Evolutionary conservation across 2,797 vertebrate genomes (phyloP), one percentile per base, ranked within the genome.

Genomic region (Acestrorhynchus altus): DNA sequence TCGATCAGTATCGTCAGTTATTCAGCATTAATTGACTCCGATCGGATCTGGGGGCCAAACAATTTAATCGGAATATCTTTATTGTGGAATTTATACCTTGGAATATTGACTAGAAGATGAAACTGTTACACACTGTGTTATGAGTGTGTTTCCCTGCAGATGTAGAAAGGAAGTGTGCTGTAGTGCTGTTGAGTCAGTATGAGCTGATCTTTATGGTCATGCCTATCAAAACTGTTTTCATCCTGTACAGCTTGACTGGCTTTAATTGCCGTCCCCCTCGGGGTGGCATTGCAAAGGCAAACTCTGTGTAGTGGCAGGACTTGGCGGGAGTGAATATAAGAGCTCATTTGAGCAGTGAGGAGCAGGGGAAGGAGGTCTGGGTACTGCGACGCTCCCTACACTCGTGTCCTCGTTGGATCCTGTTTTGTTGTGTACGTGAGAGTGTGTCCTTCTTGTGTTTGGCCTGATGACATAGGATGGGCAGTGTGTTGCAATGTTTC

Each of bases 221-320:
- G 80, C 82, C 87, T 85, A 81, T 90, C 87, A 85, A 81, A 86
- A 68, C 74, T 83, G 78, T 78, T 87, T 56, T 26, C 64, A 83
- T 85, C 84, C 74, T 82, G 72, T 78, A 72, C 67, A 78, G 74
- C 84, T 85, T 83, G 85, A 82, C 83, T 74, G 78, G 71, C 74
- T 89, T 77, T 91, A 90, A 92, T 90, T 91, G 90, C 83, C 72
- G 78, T 73, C 28, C 69, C 72, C 83, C 86, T 86, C 77, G 76
- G 83, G 87, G 87, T 81, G 26, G 76, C 81, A 83, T 84, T 73
- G 77, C 72, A 64, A 84, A 63, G 59, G 65, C 51, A 13, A 82
- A 68, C 40, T 35, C 68, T 54, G 35, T 81, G 72, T 78, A 88
- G 84, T 75, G 77, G 68, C 69, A 66, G 49, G 47, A 31, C 79